Base-by-base conservation (phyloP, 2,797 vertebrate genomes). In the Bradypodion ventrale region DNA sequence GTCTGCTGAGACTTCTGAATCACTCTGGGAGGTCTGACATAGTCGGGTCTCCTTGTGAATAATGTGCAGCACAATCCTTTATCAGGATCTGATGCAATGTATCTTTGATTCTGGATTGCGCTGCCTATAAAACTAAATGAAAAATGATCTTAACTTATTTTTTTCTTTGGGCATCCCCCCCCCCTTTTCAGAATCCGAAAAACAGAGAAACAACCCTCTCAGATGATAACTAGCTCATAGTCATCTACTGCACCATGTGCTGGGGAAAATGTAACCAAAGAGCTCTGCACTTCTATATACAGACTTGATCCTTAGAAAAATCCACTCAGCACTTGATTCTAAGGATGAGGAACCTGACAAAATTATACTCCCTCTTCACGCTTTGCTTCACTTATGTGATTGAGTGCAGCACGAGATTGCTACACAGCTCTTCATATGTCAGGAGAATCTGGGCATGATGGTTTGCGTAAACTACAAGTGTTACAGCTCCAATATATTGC, bases 401-500 rank as follows among this genome's bases (percentile, higher is more conserved):
- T 85, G 84, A 85, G 65, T 85, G 74, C 84, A 70, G 56, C 35
- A 46, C 84, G 70, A 89, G 73, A 82, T 84, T 86, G 62, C 56
- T 90, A 92, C 52, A 89, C 42, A 80, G 85, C 89, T 88, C 66
- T 56, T 84, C 85, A 86, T 49, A 88, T 88, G 89, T 94, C 91
- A 88, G 78, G 37, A 88, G 82, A 89, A 49, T 87, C 87, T 5
- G 79, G 69, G 25, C 56, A 91, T 90, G 80, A 90, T 89, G 90
- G 76, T 90, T 93, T 85, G 82, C 83, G 89, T 92, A 90, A 92
- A 93, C 93, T 87, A 86, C 60, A 85, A n/a, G 35, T 69, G 85
- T 90, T 92, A 80, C 73, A 46, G 69, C 27, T 83, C 78, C 72
- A 78, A 44, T 87, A 83, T 83, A 84, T 84, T 92, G 86, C 79